phyloP scores from a whole-genome alignment of 2,888 invertebrate genomes.

The Tetropium fuscum region DNA sequence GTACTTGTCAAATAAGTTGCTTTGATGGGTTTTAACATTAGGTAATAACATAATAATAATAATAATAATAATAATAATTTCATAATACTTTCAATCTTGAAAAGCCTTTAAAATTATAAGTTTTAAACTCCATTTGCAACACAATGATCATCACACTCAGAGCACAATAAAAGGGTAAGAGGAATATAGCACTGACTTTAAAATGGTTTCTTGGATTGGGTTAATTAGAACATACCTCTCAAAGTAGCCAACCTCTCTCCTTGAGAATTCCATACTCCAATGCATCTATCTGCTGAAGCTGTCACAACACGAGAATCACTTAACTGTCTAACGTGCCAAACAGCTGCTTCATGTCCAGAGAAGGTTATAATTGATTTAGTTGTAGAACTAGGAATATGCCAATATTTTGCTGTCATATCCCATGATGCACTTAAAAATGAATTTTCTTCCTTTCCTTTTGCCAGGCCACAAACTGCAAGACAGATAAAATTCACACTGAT shows the following conservation, averaged over 20 bases:
- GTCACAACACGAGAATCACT: conserved; percentile 76
- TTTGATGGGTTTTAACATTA: too few relatives aligned
- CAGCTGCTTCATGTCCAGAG: conserved; percentile 83
- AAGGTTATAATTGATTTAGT: conserved; percentile 69
- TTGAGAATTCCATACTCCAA: conserved; percentile 83
- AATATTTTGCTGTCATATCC: conserved; percentile 90
- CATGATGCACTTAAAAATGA: conserved; percentile 89
- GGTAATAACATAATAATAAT: too few relatives aligned
- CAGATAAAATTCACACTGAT: too few relatives aligned
- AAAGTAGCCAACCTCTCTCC: conserved; percentile 76
- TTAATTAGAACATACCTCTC: conserved; percentile 73
- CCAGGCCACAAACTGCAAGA: conserved; percentile 67
- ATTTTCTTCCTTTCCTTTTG: conserved; percentile 66
- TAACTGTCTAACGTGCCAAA: conserved; percentile 82
- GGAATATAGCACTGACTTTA: too few relatives aligned
- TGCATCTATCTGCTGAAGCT: conserved; percentile 93
- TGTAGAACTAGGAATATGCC: conserved; percentile 74
- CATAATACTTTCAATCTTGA: too few relatives aligned
- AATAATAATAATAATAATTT: too few relatives aligned
- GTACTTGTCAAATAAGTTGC: too few relatives aligned
- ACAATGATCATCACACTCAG: too few relatives aligned
- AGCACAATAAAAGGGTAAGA: too few relatives aligned
- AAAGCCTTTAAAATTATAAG: too few relatives aligned
- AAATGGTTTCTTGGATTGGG: too few relatives aligned
- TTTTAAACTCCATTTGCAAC: too few relatives aligned